Conservation (phyloP, 1,140 invertebrate species). For the Drosophila subobscura region DNA sequence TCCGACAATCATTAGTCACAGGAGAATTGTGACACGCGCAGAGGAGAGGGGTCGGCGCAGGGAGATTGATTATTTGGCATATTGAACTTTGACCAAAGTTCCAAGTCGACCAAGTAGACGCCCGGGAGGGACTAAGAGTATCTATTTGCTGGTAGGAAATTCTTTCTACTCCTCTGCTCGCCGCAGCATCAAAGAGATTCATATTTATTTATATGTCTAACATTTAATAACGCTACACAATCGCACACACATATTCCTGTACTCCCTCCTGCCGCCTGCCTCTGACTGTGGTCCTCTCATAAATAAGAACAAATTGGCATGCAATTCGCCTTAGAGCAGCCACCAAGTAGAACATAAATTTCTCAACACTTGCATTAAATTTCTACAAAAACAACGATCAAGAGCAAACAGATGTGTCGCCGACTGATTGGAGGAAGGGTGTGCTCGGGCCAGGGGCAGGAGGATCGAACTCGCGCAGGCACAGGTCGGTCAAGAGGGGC, state of each 20-base stretch:
- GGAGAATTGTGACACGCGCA: slow-evolving; percentile 34
- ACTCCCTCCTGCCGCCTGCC: slow-evolving; percentile 1
- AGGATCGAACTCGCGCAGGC: no score
- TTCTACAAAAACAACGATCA: slow-evolving; percentile 68
- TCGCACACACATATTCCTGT: neutral
- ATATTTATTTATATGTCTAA: slow-evolving; percentile 23
- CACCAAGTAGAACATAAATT: slow-evolving; percentile 70
- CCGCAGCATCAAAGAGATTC: slow-evolving; percentile 24
- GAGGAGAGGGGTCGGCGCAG: slow-evolving; percentile 23
- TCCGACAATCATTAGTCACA: slow-evolving; percentile 69
- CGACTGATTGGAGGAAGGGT: slow-evolving; percentile 19
- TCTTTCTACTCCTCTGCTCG: neutral
- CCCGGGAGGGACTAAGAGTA: no score
- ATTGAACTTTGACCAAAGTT: slow-evolving; percentile 59
- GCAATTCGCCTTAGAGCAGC: slow-evolving; percentile 66
- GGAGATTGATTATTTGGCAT: slow-evolving; percentile 55
- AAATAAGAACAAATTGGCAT: slow-evolving; percentile 78
- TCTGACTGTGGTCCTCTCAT: slow-evolving; percentile 48
- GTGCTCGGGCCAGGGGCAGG: neutral
- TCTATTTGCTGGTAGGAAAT: neutral
- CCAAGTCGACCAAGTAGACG: neutral
- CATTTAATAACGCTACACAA: slow-evolving; percentile 64
- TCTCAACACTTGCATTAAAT: slow-evolving; percentile 78
- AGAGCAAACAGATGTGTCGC: slow-evolving; percentile 71
- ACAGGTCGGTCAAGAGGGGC: no score